Evolutionary conservation across 2,888 invertebrate genomes (phyloP), one percentile per base, ranked within the genome.

Genomic region (Papilio demoleus): DNA sequence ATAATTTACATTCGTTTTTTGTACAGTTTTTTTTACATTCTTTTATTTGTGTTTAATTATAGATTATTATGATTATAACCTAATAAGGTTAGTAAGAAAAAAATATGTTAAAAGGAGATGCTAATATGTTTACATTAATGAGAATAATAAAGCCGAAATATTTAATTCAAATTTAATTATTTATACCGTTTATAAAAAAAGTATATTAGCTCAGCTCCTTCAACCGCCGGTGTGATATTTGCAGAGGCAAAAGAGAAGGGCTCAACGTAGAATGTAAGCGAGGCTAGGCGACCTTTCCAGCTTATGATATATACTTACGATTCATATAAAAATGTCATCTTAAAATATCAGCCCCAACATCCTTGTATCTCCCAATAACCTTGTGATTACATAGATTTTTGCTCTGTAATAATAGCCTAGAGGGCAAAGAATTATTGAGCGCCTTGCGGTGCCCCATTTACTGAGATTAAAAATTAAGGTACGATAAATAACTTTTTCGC

Each of bases 201-300:
- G 9, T n/a, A 31, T 31, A 56, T 31, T 14, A 50, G 19, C 6
- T 38, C 17, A 12, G 22, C 12, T 34, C 61, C 42, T 61, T 24
- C 17, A 61, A 45, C 62, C 6, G 2, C 27, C n/a, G 31, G 31
- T 45, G 45, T 63, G 62, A 63, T 63, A 63, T 63, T 63, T 63
- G 53, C 53, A 31, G 53, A 63, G 62, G 47, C 62, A 47, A 63
- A 63, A 63, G 62, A 63, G 62, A 63, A 63, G 45, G 62, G 62
- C 61, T n/a, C 8, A n/a, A 27, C 53, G 53, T 31, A 56, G 27
- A 50, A n/a, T 53, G 27, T 14, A 56, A 17, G 31, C 53, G 31
- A n/a, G 53, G 31, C 53, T 56, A 17, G 27, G 31, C 53, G 53
- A 56, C 53, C 53, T 56, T 56, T 56, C 9, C 9, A 31, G 53